phyloP scores from a whole-genome alignment of 2,113 vertebrate species.

The Nanorana parkeri region DNA sequence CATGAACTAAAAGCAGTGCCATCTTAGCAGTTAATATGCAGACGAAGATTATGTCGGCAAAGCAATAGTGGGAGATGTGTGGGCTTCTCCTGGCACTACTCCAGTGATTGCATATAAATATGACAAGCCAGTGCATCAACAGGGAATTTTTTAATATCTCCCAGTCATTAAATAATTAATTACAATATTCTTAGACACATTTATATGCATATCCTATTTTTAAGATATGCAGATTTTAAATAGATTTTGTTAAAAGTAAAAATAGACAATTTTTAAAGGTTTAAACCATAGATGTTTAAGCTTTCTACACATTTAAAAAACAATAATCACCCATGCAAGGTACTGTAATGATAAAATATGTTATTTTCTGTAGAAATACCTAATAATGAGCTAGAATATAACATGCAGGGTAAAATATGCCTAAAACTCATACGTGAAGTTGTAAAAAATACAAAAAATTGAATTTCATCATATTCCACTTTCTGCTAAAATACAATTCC shows the following conservation, averaged over 20 bases:
- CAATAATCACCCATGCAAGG: no score
- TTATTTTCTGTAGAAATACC: no score
- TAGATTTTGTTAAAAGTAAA: constrained; percentile 30
- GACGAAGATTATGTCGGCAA: constrained; percentile 25
- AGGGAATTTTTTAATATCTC: constrained; percentile 54
- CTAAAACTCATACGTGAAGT: no score
- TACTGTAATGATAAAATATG: no score
- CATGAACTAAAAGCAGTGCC: constrained; percentile 43
- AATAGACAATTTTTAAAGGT: constrained; percentile 17
- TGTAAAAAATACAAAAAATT: no score
- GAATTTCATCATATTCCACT: no score
- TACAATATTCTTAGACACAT: constrained; percentile 49
- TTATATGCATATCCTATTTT: constrained; percentile 35
- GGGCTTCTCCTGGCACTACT: constrained; percentile 49
- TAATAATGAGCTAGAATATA: no score
- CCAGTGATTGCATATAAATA: constrained; percentile 57
- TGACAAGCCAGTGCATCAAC: constrained; percentile 55
- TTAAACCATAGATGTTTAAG: neutral
- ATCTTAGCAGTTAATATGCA: constrained; percentile 52
- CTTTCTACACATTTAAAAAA: no score
- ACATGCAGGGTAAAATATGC: no score
- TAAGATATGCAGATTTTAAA: constrained; percentile 27
- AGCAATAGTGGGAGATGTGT: constrained; percentile 38
- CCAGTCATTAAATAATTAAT: constrained; percentile 55
- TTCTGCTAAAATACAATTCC: no score